A percentile compares a stretch with the other conserved stretches of the same genome.
Conservation (phyloP, 1,140 invertebrate genomes). For the Sesamia nonagrioides region DNA sequence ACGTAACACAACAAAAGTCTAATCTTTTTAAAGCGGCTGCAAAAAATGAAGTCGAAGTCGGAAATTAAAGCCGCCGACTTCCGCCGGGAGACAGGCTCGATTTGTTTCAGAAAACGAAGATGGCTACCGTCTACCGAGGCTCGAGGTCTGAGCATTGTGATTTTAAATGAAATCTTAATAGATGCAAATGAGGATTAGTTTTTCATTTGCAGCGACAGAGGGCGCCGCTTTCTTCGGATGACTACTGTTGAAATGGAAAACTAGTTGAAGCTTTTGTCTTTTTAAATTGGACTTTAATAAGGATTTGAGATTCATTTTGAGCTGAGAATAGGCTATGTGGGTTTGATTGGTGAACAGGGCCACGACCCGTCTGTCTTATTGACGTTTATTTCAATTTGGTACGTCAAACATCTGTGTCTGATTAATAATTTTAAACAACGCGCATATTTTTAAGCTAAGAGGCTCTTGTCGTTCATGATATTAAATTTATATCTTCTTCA, state of each 20-base stretch:
- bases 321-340: not conserved
- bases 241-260: conserved; percentile 27
- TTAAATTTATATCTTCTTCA: no score
- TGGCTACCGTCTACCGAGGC: not conserved
- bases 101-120: conserved; percentile 47
- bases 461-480: no score
- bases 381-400: no score
- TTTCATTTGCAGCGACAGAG: conserved; percentile 24
- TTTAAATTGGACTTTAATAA: conserved; percentile 8
- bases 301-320: not conserved
- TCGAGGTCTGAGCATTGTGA: conserved; percentile 63
- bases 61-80: conserved; percentile 70
- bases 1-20: conserved; percentile 43
- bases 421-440: no score
- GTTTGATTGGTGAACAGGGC: not conserved
- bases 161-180: conserved; percentile 69
- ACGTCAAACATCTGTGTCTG: no score
- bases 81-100: conserved; percentile 39
- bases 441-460: no score
- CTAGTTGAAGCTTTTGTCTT: conserved; percentile 28
- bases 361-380: not conserved
- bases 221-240: not conserved
- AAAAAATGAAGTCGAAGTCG: conserved; percentile 62
- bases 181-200: conserved; percentile 46
- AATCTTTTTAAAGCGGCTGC: conserved; percentile 46